Base-by-base conservation (phyloP, 2,797 vertebrate species). In the Malurus leucopterus region DNA sequence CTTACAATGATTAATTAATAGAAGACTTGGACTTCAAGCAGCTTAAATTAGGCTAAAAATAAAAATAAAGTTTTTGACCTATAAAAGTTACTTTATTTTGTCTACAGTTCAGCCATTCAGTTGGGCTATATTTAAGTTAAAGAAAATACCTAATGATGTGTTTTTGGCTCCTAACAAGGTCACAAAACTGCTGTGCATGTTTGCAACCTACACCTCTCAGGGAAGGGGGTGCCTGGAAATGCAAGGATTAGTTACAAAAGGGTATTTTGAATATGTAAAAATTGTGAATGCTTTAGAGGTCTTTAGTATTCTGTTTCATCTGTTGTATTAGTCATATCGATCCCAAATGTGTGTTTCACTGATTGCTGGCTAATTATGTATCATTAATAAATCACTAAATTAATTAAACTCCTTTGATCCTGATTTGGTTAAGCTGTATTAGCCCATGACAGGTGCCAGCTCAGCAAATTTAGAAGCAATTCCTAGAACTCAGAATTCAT, bases 351-450 rank as follows among this genome's bases (percentile, higher is more conserved):
- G 49, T 91, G 49, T 88, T 92, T 86, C 71, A 84, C 59, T 70
- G 64, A 90, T 86, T 86, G 49, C 71, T 49, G 41, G 3, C 26
- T 90, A 88, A 92, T 90, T 92, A 82, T 79, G 46, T 46, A 70
- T 59, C 68, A 84, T 93, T 93, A 88, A 92, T 95, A 88, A 84
- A 91, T 59, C 57, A 86, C 63, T 84, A 78, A 55, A 78, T 88
- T 86, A 91, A 80, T 92, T 85, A 81, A 57, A 53, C 19, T 23
- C 13, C 38, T 88, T 91, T 86, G 63, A 90, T 93, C 49, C 13
- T 84, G 63, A 82, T 63, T 93, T 79, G 7, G 46, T 83, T 89
- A 40, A 81, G 34, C 18, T 69, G 15, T 40, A 84, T 71, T 77
- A 92, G 69, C 15, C 23, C 24, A 32, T 27, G 34, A 88, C 69